Conservation (phyloP, 2,888 invertebrate species). For the Acrocyrtus sp. region DNA sequence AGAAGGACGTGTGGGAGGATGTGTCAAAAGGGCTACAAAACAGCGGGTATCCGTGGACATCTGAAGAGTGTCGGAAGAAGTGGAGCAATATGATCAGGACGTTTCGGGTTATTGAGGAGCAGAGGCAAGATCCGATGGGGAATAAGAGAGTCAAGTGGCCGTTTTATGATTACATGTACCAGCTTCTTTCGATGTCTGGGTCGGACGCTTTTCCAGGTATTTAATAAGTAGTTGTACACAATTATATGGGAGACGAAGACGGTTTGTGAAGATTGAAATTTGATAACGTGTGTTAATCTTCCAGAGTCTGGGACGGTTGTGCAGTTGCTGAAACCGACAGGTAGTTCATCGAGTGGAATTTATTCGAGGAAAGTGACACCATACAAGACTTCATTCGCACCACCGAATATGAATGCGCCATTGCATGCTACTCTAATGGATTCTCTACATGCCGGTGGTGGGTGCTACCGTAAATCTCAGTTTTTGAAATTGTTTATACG, state of each 20-base stretch:
- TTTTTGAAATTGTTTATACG: no score
- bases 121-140: slow-evolving; percentile 20
- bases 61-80: slow-evolving; percentile 54
- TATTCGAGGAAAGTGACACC: neutral
- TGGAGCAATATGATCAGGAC: slow-evolving; percentile 57
- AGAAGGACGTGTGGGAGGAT: slow-evolving; percentile 54
- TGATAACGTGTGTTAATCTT: no score
- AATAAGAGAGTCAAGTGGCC: slow-evolving; percentile 49
- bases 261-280: no score
- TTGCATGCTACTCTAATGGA: neutral
- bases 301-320: slow-evolving; percentile 32
- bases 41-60: slow-evolving; percentile 31
- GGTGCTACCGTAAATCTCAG: no score
- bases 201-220: slow-evolving; percentile 41
- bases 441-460: neutral
- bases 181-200: slow-evolving; percentile 26
- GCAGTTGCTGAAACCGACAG: slow-evolving; percentile 14
- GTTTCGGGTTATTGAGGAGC: slow-evolving; percentile 50
- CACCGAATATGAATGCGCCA: neutral
- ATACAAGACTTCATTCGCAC: neutral
- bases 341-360: neutral
- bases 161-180: slow-evolving; percentile 36
- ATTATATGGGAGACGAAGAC: no score
- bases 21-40: slow-evolving; percentile 22
- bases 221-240: no score